Base-by-base conservation (phyloP, 2,888 invertebrate species). In the Quadriops clusia region DNA sequence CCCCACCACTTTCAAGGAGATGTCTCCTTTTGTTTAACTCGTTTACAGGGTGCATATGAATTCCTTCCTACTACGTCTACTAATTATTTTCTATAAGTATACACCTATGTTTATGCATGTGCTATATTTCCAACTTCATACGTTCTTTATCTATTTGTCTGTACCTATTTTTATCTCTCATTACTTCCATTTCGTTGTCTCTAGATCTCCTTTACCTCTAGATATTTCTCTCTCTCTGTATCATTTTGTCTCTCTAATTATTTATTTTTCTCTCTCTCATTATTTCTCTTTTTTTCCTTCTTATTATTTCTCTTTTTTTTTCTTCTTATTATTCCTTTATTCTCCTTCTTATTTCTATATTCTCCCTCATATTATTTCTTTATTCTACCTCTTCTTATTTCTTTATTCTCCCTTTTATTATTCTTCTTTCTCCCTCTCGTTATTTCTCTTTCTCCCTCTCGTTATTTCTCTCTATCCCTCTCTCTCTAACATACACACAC, bases 251-350 rank as follows among this genome's bases (percentile, higher is more conserved):
- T 30, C 10, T 10, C 14, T 29, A 10, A 11, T 10, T 9, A 10
- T 12, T 30, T 12, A 7, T 26, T 28, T 12, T 8, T 23, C 8
- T 26, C 12, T 10, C 24, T 25, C 11, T 11, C 25, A 21, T 24
- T 28, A n/a, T 11, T 26, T 10, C 24, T 28, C 25, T 28, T 25
- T 24, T 24, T 26, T n/a, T n/a, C n/a, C n/a, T n/a, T n/a, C n/a
- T n/a, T n/a, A n/a, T n/a, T n/a, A n/a, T n/a, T n/a, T n/a, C 25
- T 28, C 12, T 8, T 24, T 18, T 18, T 18, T 18, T 12, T 24
- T 26, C 25, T 12, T 25, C 28, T n/a, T 25, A 6, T 25, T 28
- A 5, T 25, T 25, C 25, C 25, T 28, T 10, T n/a, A 26, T 26
- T 26, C 8, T 24, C 10, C 11, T 9, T 26, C 11, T 24, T 8